These are phyloP conservation scores for Podocnemis expansa DNA, from an alignment of 2,113 vertebrate species.

Conservation along the genomic window DNA sequence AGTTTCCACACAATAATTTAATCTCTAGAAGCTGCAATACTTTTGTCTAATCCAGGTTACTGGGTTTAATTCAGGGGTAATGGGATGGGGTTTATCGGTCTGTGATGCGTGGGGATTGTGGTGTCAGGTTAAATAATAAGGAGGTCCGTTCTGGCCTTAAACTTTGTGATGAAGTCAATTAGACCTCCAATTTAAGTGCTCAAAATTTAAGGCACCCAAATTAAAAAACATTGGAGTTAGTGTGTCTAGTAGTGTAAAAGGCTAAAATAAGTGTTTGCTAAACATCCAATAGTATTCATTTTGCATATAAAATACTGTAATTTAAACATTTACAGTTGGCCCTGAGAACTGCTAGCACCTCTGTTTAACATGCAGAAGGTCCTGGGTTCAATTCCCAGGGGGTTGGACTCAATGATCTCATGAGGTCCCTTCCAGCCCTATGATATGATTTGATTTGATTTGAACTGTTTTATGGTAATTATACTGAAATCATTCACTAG, in stretches of 20 bases:
- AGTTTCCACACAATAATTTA: neutral
- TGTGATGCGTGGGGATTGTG: neutral
- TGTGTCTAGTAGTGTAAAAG: neutral
- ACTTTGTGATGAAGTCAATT: neutral
- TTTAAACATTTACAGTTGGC: neutral
- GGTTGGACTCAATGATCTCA: too few relatives aligned
- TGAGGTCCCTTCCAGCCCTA: too few relatives aligned
- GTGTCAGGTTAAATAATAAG: neutral
- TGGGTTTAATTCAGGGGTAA: neutral
- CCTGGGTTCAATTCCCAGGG: too few relatives aligned
- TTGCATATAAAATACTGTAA: neutral
- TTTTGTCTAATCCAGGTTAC: neutral
- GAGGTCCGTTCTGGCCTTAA: neutral
- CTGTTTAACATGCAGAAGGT: too few relatives aligned
- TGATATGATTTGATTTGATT: too few relatives aligned
- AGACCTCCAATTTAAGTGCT: neutral
- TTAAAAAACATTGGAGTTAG: neutral
- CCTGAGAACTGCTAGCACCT: too few relatives aligned
- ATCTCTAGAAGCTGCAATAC: neutral
- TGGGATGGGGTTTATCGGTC: neutral
- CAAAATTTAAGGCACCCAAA: neutral
- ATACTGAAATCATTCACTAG: neutral
- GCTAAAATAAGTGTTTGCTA: neutral
- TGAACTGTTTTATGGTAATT: neutral
- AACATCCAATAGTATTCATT: neutral